These are phyloP conservation scores for Trematocara zebra DNA, from an alignment of 2,113 vertebrate genomes.

Conservation along the genomic window DNA sequence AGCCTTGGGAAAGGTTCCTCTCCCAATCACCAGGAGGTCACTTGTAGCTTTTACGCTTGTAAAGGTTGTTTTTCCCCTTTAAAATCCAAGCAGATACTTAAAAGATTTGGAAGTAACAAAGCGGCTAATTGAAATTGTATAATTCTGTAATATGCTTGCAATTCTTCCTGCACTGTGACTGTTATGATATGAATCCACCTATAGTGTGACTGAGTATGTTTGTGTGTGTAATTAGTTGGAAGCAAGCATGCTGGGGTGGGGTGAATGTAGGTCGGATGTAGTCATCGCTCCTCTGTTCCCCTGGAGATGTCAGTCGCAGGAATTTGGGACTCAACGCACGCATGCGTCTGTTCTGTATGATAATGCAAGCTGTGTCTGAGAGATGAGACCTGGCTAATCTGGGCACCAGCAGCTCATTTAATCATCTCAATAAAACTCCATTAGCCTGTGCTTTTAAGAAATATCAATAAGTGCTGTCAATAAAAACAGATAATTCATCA, in stretches of 20 bases:
- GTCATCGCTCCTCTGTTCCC: conserved; percentile 64
- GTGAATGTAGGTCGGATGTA: conserved; percentile 72
- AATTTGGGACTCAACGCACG: conserved; percentile 72
- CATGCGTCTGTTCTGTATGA: conserved; percentile 70
- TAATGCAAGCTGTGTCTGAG: conserved; percentile 63
- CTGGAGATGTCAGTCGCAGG: conserved; percentile 67
- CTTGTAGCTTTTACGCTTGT: neutral
- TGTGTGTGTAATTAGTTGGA: conserved; percentile 49
- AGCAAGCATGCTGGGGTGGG: conserved; percentile 39
- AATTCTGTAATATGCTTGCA: neutral
- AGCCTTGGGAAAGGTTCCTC: neutral
- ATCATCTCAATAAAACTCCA: conserved; percentile 71
- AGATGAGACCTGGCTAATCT: conserved; percentile 71
- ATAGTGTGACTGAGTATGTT: conserved; percentile 12
- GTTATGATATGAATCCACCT: conserved; percentile 8
- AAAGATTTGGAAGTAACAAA: neutral
- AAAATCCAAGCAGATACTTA: neutral
- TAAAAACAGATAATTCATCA: conserved; percentile 72
- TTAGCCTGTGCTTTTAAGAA: conserved; percentile 70
- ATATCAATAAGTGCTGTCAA: conserved; percentile 75
- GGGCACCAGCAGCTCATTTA: conserved; percentile 67
- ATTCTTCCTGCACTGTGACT: neutral
- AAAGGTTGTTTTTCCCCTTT: rapidly evolving
- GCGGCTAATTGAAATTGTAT: neutral
- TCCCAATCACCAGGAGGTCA: conserved; percentile 15